A percentile compares a stretch with the other conserved stretches of the same genome.
These are phyloP conservation scores for Scaptomyza flava DNA, from an alignment of 2,888 invertebrate genomes.

Conservation along the genomic window DNA sequence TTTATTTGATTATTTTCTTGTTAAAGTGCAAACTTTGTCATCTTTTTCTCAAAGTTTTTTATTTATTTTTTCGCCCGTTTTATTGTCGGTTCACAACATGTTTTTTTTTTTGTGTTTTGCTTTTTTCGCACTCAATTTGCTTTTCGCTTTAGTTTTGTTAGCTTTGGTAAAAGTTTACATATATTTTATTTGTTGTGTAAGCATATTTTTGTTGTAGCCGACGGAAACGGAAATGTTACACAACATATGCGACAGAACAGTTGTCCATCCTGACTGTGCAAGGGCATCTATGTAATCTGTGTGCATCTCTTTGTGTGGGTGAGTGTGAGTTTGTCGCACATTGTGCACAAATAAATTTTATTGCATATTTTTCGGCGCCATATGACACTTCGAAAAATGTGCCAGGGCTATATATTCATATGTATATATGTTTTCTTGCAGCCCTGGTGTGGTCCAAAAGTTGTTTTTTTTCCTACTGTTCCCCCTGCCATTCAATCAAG, in stretches of 20 bases:
- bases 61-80: constrained; percentile 10
- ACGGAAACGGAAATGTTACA: constrained; percentile 80
- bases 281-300: constrained; percentile 7
- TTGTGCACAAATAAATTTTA: constrained; percentile 71
- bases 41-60: constrained; percentile 36
- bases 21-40: constrained; percentile 80
- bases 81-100: constrained; percentile 17
- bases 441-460: constrained; percentile 20
- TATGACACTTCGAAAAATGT: constrained; percentile 52
- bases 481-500: constrained; percentile 72
- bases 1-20: constrained; percentile 80
- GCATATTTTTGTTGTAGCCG: constrained; percentile 32
- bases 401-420: constrained; percentile 17
- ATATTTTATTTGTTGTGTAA: constrained; percentile 35
- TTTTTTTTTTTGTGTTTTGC: constrained; percentile 22
- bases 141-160: constrained; percentile 26
- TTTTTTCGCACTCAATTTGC: constrained; percentile 48
- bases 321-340: constrained; percentile 16
- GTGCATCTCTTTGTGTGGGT: background rate
- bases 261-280: constrained; percentile 11
- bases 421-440: constrained; percentile 41
- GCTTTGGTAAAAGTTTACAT: constrained; percentile 31
- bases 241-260: constrained; percentile 70
- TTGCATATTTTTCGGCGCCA: constrained; percentile 80
- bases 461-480: constrained; percentile 32